Evolutionary conservation across 2,797 vertebrate genomes (phyloP).

Genomic region (Zonotrichia albicollis): DNA sequence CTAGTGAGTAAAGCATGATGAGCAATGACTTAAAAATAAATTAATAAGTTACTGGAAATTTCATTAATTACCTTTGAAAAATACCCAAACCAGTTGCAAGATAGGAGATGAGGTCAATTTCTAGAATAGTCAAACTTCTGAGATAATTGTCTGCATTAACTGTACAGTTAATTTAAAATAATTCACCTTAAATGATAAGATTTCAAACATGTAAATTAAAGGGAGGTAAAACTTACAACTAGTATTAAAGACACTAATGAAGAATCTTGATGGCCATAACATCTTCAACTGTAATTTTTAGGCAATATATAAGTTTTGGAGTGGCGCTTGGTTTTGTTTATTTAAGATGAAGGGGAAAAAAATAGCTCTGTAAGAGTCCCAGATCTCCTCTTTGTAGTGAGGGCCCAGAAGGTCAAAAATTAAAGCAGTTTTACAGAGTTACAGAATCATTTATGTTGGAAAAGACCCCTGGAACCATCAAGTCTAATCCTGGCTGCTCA

Average conservation of each 20-base stretch:
- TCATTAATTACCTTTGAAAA: background rate
- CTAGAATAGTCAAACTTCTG: background rate
- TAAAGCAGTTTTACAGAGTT: background rate
- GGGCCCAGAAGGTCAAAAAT: background rate
- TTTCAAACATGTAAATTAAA: background rate
- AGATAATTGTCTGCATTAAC: background rate
- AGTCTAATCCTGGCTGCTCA: background rate
- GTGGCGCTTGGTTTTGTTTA: accelerated
- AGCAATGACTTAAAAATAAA: background rate
- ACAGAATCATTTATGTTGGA: background rate
- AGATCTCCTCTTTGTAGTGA: background rate
- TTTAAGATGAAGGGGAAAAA: background rate
- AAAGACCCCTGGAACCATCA: background rate
- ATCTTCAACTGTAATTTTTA: background rate
- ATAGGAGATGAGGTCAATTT: background rate
- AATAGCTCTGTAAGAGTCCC: background rate
- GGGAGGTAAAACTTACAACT: background rate
- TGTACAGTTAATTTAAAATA: background rate
- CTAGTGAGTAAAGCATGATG: background rate
- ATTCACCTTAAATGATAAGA: background rate
- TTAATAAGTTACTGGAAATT: background rate
- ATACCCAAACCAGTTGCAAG: accelerated
- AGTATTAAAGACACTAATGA: background rate
- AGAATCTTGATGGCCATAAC: background rate
- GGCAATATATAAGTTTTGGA: background rate